phyloP scores from a whole-genome alignment of 2,797 vertebrate genomes.

The Sciurus carolinensis region DNA sequence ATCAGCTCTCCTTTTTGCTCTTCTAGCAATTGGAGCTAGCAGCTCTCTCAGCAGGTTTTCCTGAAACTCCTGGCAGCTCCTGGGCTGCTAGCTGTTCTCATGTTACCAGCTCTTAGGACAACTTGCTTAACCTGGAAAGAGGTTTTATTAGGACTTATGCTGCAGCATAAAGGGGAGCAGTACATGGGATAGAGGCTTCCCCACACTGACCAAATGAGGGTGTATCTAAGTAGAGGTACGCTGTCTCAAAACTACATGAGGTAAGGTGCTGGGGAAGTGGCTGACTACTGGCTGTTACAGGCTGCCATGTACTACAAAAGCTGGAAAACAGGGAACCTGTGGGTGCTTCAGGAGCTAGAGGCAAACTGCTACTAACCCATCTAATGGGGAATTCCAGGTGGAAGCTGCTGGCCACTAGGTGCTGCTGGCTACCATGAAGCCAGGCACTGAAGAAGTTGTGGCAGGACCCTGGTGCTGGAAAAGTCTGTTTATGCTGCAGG shows the following conservation, averaged over 20 bases:
- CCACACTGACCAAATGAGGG: too few relatives aligned
- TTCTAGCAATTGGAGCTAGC: too few relatives aligned
- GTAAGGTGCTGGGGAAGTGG: not conserved
- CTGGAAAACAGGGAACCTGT: not conserved
- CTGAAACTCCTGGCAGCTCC: too few relatives aligned
- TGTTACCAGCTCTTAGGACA: too few relatives aligned
- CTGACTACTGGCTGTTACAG: not conserved
- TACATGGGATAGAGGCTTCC: too few relatives aligned
- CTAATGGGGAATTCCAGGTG: not conserved
- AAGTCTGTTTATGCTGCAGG: not conserved
- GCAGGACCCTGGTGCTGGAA: not conserved
- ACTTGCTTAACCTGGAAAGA: too few relatives aligned
- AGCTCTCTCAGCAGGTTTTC: too few relatives aligned
- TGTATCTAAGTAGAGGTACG: not conserved
- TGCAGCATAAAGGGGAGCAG: too few relatives aligned
- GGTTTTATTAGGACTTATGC: too few relatives aligned
- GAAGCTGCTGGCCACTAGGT: not conserved
- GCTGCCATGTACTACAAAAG: not conserved
- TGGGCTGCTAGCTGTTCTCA: too few relatives aligned
- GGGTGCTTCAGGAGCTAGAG: slow-evolving; percentile 1
- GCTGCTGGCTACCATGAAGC: not conserved
- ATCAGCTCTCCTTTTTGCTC: too few relatives aligned
- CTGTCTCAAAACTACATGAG: not conserved
- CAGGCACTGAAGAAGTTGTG: not conserved
- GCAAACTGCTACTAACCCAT: not conserved